Base-by-base conservation (phyloP, 2,797 vertebrate genomes). In the Betta splendens region DNA sequence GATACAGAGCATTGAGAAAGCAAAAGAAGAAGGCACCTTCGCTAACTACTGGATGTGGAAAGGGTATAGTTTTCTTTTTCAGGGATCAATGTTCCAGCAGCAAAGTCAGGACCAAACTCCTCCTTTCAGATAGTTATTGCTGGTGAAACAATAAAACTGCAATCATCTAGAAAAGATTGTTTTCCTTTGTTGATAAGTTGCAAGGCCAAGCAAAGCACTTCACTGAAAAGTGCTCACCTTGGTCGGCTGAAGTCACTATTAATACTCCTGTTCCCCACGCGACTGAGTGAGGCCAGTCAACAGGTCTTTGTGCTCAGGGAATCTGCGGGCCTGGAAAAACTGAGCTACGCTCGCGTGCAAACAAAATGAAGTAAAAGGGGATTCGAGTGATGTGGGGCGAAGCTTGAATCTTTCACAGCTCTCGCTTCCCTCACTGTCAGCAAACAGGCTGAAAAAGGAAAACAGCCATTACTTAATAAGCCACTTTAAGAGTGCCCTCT, bases 401-500 rank as follows among this genome's bases (percentile, higher is more conserved):
- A 78, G 51, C 62, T 49, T 68, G 64, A 79, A 68, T 76, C 72
- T 75, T 70, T 86, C 77, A 78, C 65, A 49, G 40, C 57, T 48
- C 65, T 75, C 51, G 46, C 40, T 77, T 58, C 70, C 69, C 79
- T 81, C 52, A 72, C 61, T 48, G 60, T 72, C 66, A 75, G 60
- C 28, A 42, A 77, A 84, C 73, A 79, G 23, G 46, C 71, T 83
- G 77, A 89, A 86, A n/a, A 81, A 79, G 66, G 75, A 87, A 89
- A 90, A 85, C 77, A 84, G 75, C 62, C 74, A 81, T 89, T 83
- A 83, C 84, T 85, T 88, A 89, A 90, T 87, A 79, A 90, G 81
- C 71, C 81, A 87, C 86, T 88, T 86, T 81, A 80, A 80, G 71
- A 61, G 69, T 70, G 77, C 75, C 77, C 79, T 86, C 75, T 82